Evolutionary conservation across 2,888 invertebrate genomes (phyloP).

Genomic region (Drosophila falleni): DNA sequence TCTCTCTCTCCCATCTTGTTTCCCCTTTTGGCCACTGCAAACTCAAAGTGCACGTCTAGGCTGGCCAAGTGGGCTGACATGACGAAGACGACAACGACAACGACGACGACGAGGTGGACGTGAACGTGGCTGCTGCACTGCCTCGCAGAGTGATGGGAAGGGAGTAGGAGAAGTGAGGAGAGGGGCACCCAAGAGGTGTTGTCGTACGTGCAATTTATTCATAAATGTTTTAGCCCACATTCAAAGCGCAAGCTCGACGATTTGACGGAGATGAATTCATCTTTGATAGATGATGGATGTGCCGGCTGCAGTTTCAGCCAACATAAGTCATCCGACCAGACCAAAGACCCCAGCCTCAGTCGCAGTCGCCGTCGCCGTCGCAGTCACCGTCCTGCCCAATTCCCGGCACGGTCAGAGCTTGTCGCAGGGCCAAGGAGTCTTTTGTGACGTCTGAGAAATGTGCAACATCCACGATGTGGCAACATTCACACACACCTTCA

Average conservation of each 20-base stretch:
- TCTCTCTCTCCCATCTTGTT: not conserved
- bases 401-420: conserved; percentile 49
- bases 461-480: conserved; percentile 72
- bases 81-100: conserved; percentile 27
- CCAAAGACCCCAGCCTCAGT: conserved; percentile 5
- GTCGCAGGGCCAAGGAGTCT: conserved; percentile 56
- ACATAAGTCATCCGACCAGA: conserved; percentile 78
- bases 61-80: conserved; percentile 63
- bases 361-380: not conserved
- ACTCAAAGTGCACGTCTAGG: conserved; percentile 46
- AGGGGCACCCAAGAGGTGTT: conserved; percentile 49
- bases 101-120: conserved; percentile 24
- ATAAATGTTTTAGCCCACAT: conserved; percentile 81
- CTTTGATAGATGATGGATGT: conserved; percentile 83
- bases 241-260: conserved; percentile 70
- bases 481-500: conserved; percentile 31
- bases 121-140: conserved; percentile 48
- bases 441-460: conserved; percentile 79
- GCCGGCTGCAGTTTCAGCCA: conserved; percentile 81
- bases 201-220: conserved; percentile 83
- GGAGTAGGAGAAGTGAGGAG: not conserved
- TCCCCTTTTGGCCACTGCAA: conserved; percentile 39
- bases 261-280: conserved; percentile 82
- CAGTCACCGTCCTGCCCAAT: conserved; percentile 28
- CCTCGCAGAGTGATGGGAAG: not conserved